Base-by-base conservation (phyloP, 2,113 vertebrate genomes). In the Choloepus hoffmanni region DNA sequence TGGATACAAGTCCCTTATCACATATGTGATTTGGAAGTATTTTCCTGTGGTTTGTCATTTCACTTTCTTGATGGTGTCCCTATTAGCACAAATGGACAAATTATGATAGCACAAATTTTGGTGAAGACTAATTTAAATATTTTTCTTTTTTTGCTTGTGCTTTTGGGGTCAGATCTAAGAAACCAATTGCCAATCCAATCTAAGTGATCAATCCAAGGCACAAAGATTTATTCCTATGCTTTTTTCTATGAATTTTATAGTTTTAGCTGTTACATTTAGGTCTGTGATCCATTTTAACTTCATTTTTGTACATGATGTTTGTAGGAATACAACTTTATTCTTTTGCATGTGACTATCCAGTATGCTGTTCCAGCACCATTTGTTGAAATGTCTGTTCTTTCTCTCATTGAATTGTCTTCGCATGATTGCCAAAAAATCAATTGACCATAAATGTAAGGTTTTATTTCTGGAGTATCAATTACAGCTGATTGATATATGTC, bases 1-100 rank as follows among this genome's bases (percentile, higher is more conserved):
- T 55, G 45, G 43, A 33, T 33, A 70, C 18, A 89, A 88, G 40
- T 88, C 40, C 11, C 11, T 67, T 60, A 60, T 76, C 55, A 85
- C 13, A 87, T 33, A 74, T 26, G 74, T 1, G 50, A 67, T 83
- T 82, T 95, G 68, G 53, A 92, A 92, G 92, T 77, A 68, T 70
- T 68, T 92, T 70, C 45, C 12, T 84, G 23, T 89, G 78, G 33
- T 36, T 78, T 85, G 28, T 85, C 48, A 85, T 84, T 76, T 76
- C n/a, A 82, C 30, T 76, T 74, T 94, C 68, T 76, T 84, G 30
- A 36, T 67, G 48, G 33, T 76, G 19, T 89, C 70, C 30, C 67
- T 48, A 13, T 23, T 84, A 94, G 48, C 36, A 30, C 26, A 36
- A 67, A 58, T 5, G 24, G 58, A 23, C 19, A 60, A 60, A 60